Percentiles rank a stretch among this genome's conserved stretches.
Conservation (phyloP, 1,140 invertebrate species). For the Drosophila bocqueti region DNA sequence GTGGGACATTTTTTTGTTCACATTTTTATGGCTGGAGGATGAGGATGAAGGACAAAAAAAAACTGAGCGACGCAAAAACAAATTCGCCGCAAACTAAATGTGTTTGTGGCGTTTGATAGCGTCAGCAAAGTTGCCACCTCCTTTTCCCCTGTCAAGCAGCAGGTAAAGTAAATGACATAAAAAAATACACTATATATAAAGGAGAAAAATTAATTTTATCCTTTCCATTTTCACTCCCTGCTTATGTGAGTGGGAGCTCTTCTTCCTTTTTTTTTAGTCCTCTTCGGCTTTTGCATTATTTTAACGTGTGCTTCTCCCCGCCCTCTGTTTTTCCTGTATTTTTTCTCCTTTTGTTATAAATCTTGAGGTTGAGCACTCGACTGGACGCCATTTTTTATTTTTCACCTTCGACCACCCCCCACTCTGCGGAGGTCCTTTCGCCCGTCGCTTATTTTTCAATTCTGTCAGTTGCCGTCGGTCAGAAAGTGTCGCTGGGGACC, state of each 20-base stretch:
- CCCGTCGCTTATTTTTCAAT: conserved; percentile 67
- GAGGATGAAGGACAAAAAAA: not conserved
- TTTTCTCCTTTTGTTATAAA: conserved; percentile 71
- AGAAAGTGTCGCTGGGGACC: conserved; percentile 69
- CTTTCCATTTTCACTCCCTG: conserved; percentile 63
- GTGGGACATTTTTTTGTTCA: conserved; percentile 36
- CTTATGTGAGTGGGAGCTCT: conserved; percentile 21
- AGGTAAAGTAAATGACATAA: conserved; percentile 53
- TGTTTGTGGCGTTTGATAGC: conserved; percentile 71
- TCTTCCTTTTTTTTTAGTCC: conserved; percentile 22
- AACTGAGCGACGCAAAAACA: conserved; percentile 53
- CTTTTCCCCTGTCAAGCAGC: conserved; percentile 14
- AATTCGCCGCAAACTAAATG: conserved; percentile 75
- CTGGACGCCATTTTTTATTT: conserved; percentile 77
- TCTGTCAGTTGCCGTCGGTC: conserved; percentile 67
- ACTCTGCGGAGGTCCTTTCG: not conserved
- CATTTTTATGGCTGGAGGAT: conserved; percentile 49
- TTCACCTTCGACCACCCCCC: conserved; percentile 38
- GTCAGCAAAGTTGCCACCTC: conserved; percentile 34
- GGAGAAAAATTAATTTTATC: conserved; percentile 77
- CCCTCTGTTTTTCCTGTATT: conserved; percentile 17
- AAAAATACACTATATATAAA: conserved; percentile 9
- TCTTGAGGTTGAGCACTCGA: conserved; percentile 74
- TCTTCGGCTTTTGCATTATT: conserved; percentile 63
- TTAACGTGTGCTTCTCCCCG: conserved; percentile 53